phyloP scores from a whole-genome alignment of 2,888 invertebrate genomes.

The Xylota sylvarum region DNA sequence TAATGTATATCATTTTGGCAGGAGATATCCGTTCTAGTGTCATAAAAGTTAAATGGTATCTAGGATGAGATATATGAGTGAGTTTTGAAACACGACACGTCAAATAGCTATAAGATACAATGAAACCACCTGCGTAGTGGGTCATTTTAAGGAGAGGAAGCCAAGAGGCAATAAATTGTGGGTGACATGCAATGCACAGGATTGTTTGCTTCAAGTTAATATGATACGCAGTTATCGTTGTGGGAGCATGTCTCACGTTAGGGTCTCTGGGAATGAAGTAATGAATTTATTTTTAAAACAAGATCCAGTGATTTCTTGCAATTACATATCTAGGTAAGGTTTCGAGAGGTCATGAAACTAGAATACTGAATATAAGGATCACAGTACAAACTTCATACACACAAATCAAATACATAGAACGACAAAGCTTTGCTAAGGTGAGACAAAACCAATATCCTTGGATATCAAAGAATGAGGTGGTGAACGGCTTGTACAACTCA shows the following conservation, averaged over 20 bases:
- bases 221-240: not conserved
- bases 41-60: conserved; percentile 22
- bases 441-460: no score
- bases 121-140: not conserved
- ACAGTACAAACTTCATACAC: no score
- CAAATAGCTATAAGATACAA: conserved; percentile 13
- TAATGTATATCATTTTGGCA: conserved; percentile 23
- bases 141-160: not conserved
- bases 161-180: conserved; percentile 3
- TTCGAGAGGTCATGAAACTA: no score
- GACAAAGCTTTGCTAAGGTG: no score
- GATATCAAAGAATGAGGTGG: no score
- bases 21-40: conserved; percentile 22
- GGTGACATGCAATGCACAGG: conserved; percentile 11
- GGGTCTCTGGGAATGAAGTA: not conserved
- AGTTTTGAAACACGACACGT: conserved; percentile 10
- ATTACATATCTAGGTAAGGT: no score
- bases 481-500: no score
- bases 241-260: not conserved
- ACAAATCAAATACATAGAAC: no score
- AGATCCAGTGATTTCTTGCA: not conserved
- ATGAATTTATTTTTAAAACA: not conserved
- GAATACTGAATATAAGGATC: no score
- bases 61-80: not conserved
- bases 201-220: conserved; percentile 2